These are phyloP conservation scores for Agapornis canus DNA, from an alignment of 2,797 vertebrate genomes.

Conservation along the genomic window DNA sequence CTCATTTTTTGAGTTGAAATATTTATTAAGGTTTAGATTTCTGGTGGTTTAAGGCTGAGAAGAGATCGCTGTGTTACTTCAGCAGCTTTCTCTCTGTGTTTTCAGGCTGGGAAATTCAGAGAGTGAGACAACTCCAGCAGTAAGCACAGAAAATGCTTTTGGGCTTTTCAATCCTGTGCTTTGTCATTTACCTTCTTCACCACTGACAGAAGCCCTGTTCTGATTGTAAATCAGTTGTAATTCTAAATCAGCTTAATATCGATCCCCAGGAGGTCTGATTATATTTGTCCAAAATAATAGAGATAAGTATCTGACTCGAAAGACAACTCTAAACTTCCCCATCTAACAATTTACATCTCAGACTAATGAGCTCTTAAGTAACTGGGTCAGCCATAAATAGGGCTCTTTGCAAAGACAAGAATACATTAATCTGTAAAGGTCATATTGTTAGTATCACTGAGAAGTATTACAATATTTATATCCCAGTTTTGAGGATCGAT, in stretches of 20 bases:
- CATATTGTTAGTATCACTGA: neutral
- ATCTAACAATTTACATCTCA: slow-evolving; percentile 2
- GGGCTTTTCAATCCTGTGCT: neutral
- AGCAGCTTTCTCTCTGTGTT: neutral
- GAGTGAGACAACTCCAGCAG: neutral
- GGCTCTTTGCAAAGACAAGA: slow-evolving; percentile 17
- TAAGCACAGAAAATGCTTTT: neutral
- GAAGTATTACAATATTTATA: neutral
- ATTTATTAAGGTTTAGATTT: neutral
- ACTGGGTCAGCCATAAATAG: slow-evolving; percentile 40
- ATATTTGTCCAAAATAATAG: slow-evolving; percentile 39
- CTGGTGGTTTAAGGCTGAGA: neutral
- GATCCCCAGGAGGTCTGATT: neutral
- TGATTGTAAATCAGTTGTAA: neutral
- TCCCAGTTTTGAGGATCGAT: neutral
- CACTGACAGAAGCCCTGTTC: neutral
- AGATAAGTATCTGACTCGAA: neutral
- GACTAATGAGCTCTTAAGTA: slow-evolving; percentile 38
- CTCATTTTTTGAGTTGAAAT: neutral
- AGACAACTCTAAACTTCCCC: slow-evolving; percentile 3
- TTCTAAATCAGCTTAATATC: neutral
- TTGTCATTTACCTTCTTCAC: neutral
- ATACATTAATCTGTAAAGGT: slow-evolving; percentile 5
- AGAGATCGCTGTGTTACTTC: neutral
- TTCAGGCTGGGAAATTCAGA: neutral